Base-by-base conservation (phyloP, 2,888 invertebrate species). In the Chrysotoxum bicinctum region DNA sequence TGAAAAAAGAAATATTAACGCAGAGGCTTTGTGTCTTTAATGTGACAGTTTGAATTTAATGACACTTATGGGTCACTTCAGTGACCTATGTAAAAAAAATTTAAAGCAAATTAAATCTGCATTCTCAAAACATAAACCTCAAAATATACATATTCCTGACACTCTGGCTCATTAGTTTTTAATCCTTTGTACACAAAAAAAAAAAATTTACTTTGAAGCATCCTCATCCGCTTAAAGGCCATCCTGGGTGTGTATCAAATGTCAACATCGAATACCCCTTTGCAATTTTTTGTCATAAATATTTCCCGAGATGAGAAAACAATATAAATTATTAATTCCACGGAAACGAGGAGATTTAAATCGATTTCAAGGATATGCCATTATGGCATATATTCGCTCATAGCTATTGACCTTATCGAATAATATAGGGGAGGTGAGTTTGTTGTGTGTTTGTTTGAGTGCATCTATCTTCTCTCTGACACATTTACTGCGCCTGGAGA, bases 321-420 rank as follows among this genome's bases (percentile, higher is more conserved):
- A 76, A 72, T 64, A 54, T 68, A 75, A 85, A 32, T 66, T 66
- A 50, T 50, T 69, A 81, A 69, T 69, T 73, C 56, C 48, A 56
- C 76, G 76, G 77, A 81, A 81, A 85, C 73, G 69, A 77, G 48
- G 58, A 76, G 85, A 77, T 73, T 58, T 56, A 54, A 77, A 58
- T 68, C 72, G 81, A 76, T 80, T 80, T 62, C 68, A 69, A 76
- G 75, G 75, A 80, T 50, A 66, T 54, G 32, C 16, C 48, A 30
- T 14, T 66, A 50, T n/a, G 10, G 30, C n/a, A 16, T 50, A 32
- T 16, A 58, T 30, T 19, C 62, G n/a, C 50, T 54, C 30, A 35
- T 35, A 64, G 48, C 30, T 37, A 16, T 52, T 64, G 52, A 64
- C 52, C 74, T 74, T 74, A 64, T 74, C 52, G 52, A 26, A 40